Base-by-base conservation (phyloP, 2,113 vertebrate species). In the Pelodiscus sinensis region DNA sequence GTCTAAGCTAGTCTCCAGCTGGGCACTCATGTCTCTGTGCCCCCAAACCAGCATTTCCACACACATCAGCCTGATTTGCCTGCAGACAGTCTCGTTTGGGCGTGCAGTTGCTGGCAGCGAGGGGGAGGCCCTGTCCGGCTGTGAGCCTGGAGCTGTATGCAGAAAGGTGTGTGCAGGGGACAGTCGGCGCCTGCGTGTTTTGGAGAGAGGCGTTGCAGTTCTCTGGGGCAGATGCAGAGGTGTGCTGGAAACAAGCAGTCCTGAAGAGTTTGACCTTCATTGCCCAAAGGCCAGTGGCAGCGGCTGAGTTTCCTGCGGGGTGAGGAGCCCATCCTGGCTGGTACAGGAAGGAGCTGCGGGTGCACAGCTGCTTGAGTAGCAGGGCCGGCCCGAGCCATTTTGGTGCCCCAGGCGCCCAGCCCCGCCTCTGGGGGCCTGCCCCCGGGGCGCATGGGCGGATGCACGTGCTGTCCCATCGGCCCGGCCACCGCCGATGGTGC, bases 281-380 rank as follows among this genome's bases (percentile, higher is more conserved):
- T 58, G 15, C 2, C 1, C 22, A 0, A 6, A 77, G 87, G 77
- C 0, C 73, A 77, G 38, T 8, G 25, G 38, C 38, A 25, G 12
- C 38, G 14, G 73, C 24, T 44, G 24, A 5, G 2, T 44, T 50
- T 1, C 6, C 1, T 6, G 80, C 88, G 95, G 93, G 84, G 35
- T 71, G 77, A 50, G 2, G 0, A 90, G 87, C 82, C 83, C 0
- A 5, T 81, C 10, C 92, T 84, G 95, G 87, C 89, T 79, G 93
- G 19, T 54, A 1, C 94, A 52, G 92, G 88, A 35, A 1, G 75
- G 0, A 21, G 1, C 95, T 85, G 94, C 77, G 0, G n/a, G 88
- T 3, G 0, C 2, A 0, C 90, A 60, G 12, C n/a, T 79, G 92
- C 6, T 0, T 0, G 0, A 52, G 2, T 52, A 19, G 44, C 44